phyloP scores from a whole-genome alignment of 2,113 vertebrate genomes.

The Rhinoptilus africanus region DNA sequence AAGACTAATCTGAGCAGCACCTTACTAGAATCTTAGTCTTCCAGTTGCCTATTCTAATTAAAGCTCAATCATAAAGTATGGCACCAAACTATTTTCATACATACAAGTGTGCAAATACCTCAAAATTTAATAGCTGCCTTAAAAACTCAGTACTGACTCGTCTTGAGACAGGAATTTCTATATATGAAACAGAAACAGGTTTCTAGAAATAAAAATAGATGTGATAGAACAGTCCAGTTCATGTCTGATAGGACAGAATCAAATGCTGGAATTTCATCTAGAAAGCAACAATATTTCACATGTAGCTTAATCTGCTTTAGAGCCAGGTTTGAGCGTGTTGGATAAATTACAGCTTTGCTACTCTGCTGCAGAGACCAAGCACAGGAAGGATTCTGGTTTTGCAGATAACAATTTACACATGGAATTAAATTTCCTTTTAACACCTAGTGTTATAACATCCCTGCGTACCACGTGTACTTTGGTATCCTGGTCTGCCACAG shows the following conservation, averaged over 20 bases:
- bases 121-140: neutral
- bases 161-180: neutral
- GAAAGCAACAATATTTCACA: neutral
- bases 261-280: neutral
- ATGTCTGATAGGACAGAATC: neutral
- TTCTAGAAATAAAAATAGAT: neutral
- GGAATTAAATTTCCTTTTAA: neutral
- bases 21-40: neutral
- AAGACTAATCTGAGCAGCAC: neutral
- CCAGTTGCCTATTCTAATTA: neutral
- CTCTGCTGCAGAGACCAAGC: neutral
- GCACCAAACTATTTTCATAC: neutral
- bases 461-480: neutral
- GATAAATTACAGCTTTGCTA: neutral
- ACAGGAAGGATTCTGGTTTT: neutral
- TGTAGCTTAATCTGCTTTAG: neutral
- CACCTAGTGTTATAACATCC: neutral
- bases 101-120: neutral
- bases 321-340: neutral
- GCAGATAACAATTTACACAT: neutral
- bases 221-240: neutral
- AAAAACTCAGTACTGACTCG: neutral
- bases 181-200: neutral
- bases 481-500: neutral
- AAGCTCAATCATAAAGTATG: neutral